A percentile compares a stretch with the other conserved stretches of the same genome.
phyloP scores from a whole-genome alignment of 1,140 invertebrate genomes.

The Maniola jurtina region DNA sequence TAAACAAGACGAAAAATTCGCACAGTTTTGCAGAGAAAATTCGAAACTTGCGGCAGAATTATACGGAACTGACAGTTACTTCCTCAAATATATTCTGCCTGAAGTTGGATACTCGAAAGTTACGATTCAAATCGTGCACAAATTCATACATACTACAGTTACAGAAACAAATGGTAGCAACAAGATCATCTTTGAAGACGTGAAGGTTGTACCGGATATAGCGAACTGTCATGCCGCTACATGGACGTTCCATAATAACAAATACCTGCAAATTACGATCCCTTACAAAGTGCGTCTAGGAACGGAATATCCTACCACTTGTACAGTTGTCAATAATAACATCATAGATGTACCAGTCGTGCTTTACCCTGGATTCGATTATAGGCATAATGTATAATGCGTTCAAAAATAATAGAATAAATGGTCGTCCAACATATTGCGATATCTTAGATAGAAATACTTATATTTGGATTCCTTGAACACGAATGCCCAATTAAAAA shows the following conservation, averaged over 20 bases:
- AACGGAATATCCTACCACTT: slow-evolving; percentile 3
- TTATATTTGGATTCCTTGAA: too few species aligned
- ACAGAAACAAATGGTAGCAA: background rate
- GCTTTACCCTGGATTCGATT: background rate
- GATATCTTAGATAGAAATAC: too few species aligned
- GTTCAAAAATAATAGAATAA: too few species aligned
- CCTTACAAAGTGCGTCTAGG: slow-evolving; percentile 19
- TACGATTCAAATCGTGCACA: background rate
- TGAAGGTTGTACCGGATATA: slow-evolving; percentile 25
- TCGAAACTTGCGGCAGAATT: background rate
- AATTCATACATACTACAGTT: background rate
- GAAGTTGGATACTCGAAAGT: background rate
- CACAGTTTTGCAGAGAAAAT: background rate
- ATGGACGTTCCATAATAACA: background rate
- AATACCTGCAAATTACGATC: slow-evolving; percentile 8
- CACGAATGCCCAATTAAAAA: too few species aligned
- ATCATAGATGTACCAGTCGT: slow-evolving; percentile 17
- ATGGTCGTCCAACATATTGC: too few species aligned
- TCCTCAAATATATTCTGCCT: background rate
- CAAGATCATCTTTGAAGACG: slow-evolving; percentile 4
- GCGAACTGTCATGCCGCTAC: slow-evolving; percentile 2
- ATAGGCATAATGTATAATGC: too few species aligned
- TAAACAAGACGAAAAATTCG: background rate
- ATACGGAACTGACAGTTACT: background rate
- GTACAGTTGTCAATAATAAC: slow-evolving; percentile 16